Conservation (phyloP, 2,113 vertebrate genomes). For the Eleginops maclovinus region DNA sequence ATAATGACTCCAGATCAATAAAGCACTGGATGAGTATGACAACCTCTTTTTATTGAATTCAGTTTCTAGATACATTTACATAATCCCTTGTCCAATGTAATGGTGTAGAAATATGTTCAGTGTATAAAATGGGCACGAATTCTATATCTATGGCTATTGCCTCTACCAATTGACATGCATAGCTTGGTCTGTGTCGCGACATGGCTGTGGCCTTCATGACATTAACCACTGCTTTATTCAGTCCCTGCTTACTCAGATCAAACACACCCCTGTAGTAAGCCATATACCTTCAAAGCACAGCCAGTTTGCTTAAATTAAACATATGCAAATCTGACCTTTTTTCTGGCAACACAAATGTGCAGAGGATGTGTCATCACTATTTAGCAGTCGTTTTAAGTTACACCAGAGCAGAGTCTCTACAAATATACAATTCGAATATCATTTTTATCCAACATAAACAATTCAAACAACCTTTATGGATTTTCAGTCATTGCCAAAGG, state of each 20-base stretch:
- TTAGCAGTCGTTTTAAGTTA: not conserved
- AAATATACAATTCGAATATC: not conserved
- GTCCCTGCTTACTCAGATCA: not conserved
- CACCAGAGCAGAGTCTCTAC: not conserved
- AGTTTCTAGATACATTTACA: too few relatives aligned
- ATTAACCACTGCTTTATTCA: not conserved
- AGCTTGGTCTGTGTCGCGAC: not conserved
- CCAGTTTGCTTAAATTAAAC: conserved; percentile 14
- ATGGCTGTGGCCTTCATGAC: not conserved
- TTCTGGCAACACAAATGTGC: not conserved
- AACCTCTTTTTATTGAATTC: too few relatives aligned
- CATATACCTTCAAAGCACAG: not conserved
- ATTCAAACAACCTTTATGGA: not conserved
- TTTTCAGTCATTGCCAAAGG: not conserved
- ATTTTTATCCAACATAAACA: not conserved
- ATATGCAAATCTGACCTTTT: conserved; percentile 13
- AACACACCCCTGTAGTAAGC: not conserved
- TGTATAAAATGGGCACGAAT: too few relatives aligned
- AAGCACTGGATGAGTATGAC: too few relatives aligned
- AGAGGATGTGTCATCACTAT: conserved; percentile 4
- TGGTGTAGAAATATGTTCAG: too few relatives aligned
- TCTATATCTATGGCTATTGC: not conserved
- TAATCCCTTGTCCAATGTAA: too few relatives aligned
- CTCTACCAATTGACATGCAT: not conserved
- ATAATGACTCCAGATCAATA: too few relatives aligned